Evolutionary conservation across 2,888 invertebrate genomes (phyloP).

Genomic region (Cosmia pyralina): DNA sequence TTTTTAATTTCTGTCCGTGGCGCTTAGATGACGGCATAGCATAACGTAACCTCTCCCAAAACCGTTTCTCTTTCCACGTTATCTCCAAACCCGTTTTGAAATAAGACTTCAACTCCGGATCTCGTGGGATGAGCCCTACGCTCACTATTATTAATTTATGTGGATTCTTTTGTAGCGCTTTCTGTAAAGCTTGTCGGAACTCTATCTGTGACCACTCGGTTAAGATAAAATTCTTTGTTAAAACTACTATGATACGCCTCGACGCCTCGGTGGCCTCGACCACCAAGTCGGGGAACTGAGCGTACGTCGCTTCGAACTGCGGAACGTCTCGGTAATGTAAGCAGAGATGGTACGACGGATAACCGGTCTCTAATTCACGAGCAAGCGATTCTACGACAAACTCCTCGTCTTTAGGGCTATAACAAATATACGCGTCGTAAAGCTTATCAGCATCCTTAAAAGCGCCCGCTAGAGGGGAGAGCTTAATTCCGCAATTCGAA

Average conservation of each 20-base stretch:
- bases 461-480: slow-evolving; percentile 93
- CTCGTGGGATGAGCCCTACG: slow-evolving; percentile 94
- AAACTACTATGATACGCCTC: slow-evolving; percentile 95
- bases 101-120: slow-evolving; percentile 96
- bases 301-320: slow-evolving; percentile 92
- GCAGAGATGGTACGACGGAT: slow-evolving; percentile 95
- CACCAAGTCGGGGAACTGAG: slow-evolving; percentile 93
- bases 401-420: slow-evolving; percentile 97
- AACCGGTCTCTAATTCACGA: slow-evolving; percentile 95
- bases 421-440: slow-evolving; percentile 98
- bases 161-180: slow-evolving; percentile 95
- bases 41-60: slow-evolving; percentile 98
- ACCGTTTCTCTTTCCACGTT: slow-evolving; percentile 97
- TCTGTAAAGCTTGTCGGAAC: slow-evolving; percentile 96
- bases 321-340: slow-evolving; percentile 96
- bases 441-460: slow-evolving; percentile 96
- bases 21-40: slow-evolving; percentile 96
- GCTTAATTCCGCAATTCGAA: slow-evolving; percentile 95
- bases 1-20: slow-evolving; percentile 88
- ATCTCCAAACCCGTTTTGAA: slow-evolving; percentile 96
- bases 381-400: slow-evolving; percentile 96
- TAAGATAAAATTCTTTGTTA: slow-evolving; percentile 96
- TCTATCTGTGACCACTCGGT: slow-evolving; percentile 98
- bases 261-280: slow-evolving; percentile 97
- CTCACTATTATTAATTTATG: slow-evolving; percentile 96